Base-by-base conservation (phyloP, 2,888 invertebrate genomes). In the Acholoe squamosa region DNA sequence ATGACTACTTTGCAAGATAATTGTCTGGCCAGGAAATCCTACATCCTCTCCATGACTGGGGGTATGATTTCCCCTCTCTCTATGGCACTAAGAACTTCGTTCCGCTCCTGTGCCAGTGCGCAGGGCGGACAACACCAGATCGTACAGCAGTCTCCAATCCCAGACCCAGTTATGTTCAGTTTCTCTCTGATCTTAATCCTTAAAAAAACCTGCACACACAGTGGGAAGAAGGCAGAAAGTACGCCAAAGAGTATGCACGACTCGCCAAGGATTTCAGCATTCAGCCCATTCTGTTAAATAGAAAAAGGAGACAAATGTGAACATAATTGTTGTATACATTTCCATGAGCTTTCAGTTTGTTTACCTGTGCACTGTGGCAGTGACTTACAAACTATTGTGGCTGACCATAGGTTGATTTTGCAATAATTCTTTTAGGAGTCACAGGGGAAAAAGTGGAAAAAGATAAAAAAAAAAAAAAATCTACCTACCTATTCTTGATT, bases 91-190 rank as follows among this genome's bases (percentile, higher is more conserved):
- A 61, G 61, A 3, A 61, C 19, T 19, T 61, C 61, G 19, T 61
- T 61, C 61, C n/a, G 61, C 14, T 61, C 61, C 61, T 61, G 61
- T 19, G 61, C 61, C 61, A n/a, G n/a, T n/a, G 61, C 61, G n/a
- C 61, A 61, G n/a, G 61, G 61, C 61, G 5, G 61, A n/a, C 61
- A 61, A 19, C 61, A 61, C 22, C 7, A 61, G 61, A 61, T 14
- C 22, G 61, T 61, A n/a, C 19, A 61, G 61, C 19, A n/a, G 61
- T 61, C 61, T 7, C 61, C 61, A 3, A 61, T n/a, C 61, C 19
- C 61, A 7, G 61, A 61, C 19, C 61, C 61, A 1, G 5, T 19
- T 7, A 61, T 61, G n/a, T n/a, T n/a, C 19, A 61, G 61, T 19
- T 14, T 7, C 7, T 14, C n/a, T n/a, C 61, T 7, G 5, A 61